Percentiles rank a stretch among this genome's conserved stretches.
phyloP scores from a whole-genome alignment of 2,797 vertebrate genomes.

The Alcedo atthis region DNA sequence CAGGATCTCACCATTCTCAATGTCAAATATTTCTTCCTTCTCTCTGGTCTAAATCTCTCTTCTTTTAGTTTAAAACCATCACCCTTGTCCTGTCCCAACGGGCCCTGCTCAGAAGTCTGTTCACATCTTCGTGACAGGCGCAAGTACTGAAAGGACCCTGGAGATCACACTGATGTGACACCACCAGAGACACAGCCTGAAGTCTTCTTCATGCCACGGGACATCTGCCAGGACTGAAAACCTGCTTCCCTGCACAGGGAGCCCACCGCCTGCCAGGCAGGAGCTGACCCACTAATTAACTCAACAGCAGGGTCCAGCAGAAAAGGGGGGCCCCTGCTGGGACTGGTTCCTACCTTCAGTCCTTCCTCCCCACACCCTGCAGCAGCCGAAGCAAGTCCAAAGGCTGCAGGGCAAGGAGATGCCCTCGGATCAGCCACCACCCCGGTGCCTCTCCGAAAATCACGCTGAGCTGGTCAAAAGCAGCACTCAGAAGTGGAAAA shows the following conservation, averaged over 20 bases:
- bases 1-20: not conserved
- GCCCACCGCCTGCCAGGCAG: not conserved
- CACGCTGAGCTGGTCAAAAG: not conserved
- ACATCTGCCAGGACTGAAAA: fast-evolving
- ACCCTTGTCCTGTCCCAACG: not conserved
- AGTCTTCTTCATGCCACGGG: not conserved
- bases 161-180: not conserved
- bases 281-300: not conserved
- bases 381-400: not conserved
- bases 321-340: not conserved
- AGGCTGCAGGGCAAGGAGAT: not conserved
- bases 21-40: not conserved
- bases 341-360: not conserved
- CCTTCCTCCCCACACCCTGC: too few species aligned
- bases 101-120: not conserved
- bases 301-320: fast-evolving
- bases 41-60: not conserved
- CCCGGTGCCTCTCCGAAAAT: not conserved
- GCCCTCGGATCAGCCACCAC: not conserved
- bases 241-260: not conserved
- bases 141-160: not conserved
- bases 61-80: not conserved
- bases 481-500: not conserved
- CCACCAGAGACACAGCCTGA: not conserved
- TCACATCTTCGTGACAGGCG: not conserved